Conservation (phyloP, 2,797 vertebrate species). For the Petrocephalus schoutedeni region DNA sequence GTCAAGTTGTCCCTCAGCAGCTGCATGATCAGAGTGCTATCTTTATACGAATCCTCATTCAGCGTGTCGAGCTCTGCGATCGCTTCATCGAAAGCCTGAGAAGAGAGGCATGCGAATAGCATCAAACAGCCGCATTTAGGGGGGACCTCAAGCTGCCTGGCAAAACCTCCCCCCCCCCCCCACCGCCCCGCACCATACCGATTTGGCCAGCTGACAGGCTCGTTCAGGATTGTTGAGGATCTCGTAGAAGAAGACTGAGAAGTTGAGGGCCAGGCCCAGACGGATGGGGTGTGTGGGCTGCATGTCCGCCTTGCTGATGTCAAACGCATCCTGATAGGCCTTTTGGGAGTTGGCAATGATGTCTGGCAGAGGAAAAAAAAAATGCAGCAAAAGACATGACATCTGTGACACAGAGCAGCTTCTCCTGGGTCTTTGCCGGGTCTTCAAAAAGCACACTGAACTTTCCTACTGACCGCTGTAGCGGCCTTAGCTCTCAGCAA, state of each 20-base stretch:
- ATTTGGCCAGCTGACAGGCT: slow-evolving; percentile 86
- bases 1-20: slow-evolving; percentile 98
- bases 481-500: neutral
- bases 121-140: neutral
- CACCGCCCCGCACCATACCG: slow-evolving; percentile 50
- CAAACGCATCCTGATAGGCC: slow-evolving; percentile 81
- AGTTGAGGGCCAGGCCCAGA: slow-evolving; percentile 93
- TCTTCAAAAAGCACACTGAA: neutral
- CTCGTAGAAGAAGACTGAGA: slow-evolving; percentile 96
- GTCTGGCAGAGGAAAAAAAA: slow-evolving; percentile 47
- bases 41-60: slow-evolving; percentile 91
- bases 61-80: slow-evolving; percentile 82
- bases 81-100: slow-evolving; percentile 89
- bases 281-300: slow-evolving; percentile 89
- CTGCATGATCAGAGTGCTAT: slow-evolving; percentile 99
- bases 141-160: neutral
- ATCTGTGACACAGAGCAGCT: slow-evolving; percentile 18
- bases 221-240: slow-evolving; percentile 83
- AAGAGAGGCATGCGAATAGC: slow-evolving; percentile 34
- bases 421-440: neutral
- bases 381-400: neutral
- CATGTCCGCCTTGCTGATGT: slow-evolving; percentile 83
- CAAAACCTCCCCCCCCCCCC: no score
- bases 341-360: slow-evolving; percentile 75
- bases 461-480: neutral